A percentile compares a stretch with the other conserved stretches of the same genome.
Conservation (phyloP, 2,797 vertebrate species). For the Delichon dasypus region DNA sequence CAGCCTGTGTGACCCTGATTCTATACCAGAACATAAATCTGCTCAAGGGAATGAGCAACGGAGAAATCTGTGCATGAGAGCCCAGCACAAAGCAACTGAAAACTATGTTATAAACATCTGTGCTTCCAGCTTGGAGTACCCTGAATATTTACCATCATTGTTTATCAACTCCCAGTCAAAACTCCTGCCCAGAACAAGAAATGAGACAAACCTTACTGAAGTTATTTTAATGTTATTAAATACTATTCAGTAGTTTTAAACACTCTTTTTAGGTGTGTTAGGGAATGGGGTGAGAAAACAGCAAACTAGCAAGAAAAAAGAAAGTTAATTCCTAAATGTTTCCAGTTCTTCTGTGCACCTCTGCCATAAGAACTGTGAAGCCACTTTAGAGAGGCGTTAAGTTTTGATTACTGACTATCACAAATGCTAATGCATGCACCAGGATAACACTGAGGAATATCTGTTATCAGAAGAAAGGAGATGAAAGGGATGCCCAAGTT, state of each 20-base stretch:
- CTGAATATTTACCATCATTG: background rate
- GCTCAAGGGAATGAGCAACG: fast-evolving
- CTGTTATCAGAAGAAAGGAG: background rate
- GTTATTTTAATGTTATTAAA: background rate
- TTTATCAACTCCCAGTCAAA: background rate
- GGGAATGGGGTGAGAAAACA: background rate
- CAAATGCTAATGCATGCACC: background rate
- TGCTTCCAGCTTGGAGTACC: background rate
- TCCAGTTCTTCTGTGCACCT: background rate
- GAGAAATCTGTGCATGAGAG: background rate
- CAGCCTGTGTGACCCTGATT: background rate
- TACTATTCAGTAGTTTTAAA: background rate
- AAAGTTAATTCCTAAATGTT: background rate
- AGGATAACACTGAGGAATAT: background rate
- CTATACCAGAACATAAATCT: background rate
- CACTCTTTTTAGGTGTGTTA: background rate
- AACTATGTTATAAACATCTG: background rate
- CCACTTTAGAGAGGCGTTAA: background rate
- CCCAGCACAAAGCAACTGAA: background rate
- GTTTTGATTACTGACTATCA: background rate
- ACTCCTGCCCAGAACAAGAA: background rate
- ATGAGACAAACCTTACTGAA: background rate
- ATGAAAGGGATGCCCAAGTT: background rate
- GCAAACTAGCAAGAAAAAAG: background rate
- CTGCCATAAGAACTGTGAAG: background rate